Base-by-base conservation (phyloP, 2,797 vertebrate genomes). In the Fringilla coelebs region DNA sequence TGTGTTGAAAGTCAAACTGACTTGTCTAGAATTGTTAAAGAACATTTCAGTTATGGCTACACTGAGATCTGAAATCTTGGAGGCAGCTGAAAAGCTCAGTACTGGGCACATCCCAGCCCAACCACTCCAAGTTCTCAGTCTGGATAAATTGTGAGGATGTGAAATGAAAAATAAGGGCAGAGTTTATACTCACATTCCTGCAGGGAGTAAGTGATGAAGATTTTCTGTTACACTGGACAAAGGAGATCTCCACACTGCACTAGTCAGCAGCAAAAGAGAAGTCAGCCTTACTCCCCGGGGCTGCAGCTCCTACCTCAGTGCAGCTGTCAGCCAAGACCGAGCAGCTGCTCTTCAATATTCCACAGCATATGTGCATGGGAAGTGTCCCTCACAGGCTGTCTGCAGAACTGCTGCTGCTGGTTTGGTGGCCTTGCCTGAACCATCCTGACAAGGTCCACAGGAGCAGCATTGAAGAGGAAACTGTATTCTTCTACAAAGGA, bases 321-420 rank as follows among this genome's bases (percentile, higher is more conserved):
- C 86, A 96, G 86, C 94, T 96, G 90, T 58, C 88, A 88, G 75
- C 67, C 72, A 77, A 34, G 71, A 57, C 29, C 5, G 25, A 85
- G 78, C 90, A 96, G 81, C 87, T 90, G 88, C 90, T 87, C 11
- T 57, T 77, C 75, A 77, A 5, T n/a, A 81, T 79, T 57, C 80
- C 78, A 83, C 0, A 32, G 49, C 61, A 45, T 32, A 83, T 51
- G 75, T 1, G 2, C 20, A 4, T 1, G 32, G 65, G 49, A 73
- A 68, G 60, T 2, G 32, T 17, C 51, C 45, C 70, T 34, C 66
- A 17, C 54, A 38, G 13, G 13, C 0, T 0, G 1, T 55, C 72
- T 68, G 57, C 52, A 46, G 29, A 94, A 29, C 18, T 77, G 36
- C 48, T 72, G 29, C 48, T 91, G 36, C 36, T 71, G 67, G 21